A percentile compares a stretch with the other conserved stretches of the same genome.
These are phyloP conservation scores for Diorhabda carinulata DNA, from an alignment of 1,140 invertebrate species.

Conservation along the genomic window DNA sequence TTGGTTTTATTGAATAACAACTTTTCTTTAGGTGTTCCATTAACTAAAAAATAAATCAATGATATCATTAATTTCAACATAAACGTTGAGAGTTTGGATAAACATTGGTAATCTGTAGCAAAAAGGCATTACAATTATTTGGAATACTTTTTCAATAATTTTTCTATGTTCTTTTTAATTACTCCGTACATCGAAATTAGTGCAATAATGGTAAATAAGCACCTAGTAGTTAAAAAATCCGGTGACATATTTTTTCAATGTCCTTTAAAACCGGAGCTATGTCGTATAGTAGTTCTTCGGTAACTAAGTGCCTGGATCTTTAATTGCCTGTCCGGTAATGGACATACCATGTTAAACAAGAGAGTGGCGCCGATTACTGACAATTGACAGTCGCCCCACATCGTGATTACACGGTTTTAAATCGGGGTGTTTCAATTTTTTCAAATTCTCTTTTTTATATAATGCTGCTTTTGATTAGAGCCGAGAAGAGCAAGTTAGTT, in stretches of 20 bases:
- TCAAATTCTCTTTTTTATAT: conserved; percentile 4
- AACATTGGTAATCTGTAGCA: no score
- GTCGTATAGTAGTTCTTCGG: conserved; percentile 41
- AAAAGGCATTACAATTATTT: no score
- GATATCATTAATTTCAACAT: no score
- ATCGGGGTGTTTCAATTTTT: conserved; percentile 20
- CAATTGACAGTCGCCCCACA: conserved; percentile 46
- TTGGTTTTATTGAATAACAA: no score
- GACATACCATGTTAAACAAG: conserved; percentile 47
- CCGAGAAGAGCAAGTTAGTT: background rate
- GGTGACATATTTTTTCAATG: conserved; percentile 35
- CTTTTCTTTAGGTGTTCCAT: no score
- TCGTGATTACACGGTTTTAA: conserved; percentile 35
- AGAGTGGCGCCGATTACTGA: conserved; percentile 41
- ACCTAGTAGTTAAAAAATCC: conserved; percentile 26
- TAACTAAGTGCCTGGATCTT: conserved; percentile 46
- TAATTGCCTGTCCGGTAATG: conserved; percentile 48
- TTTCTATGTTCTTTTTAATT: no score
- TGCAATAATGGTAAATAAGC: no score
- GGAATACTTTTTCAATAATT: no score
- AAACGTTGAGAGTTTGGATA: no score
- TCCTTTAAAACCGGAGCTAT: conserved; percentile 46
- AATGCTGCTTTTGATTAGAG: conserved; percentile 16
- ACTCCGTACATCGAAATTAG: no score
- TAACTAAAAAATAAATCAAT: no score